Evolutionary conservation across 2,888 invertebrate species (phyloP).

Genomic region (Hydraecia micacea): DNA sequence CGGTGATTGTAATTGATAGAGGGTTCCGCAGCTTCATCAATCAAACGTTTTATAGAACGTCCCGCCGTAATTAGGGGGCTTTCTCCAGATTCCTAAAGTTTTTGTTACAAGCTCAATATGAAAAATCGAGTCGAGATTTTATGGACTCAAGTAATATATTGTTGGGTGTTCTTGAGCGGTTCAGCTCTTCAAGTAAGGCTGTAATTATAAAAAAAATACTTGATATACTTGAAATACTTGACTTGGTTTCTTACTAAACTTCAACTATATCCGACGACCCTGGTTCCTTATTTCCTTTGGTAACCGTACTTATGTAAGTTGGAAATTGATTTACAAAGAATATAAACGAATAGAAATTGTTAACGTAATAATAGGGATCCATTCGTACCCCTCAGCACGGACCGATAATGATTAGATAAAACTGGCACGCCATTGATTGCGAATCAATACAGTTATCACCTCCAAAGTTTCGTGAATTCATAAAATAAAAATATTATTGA

Average conservation of each 20-base stretch:
- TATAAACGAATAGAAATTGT: conserved; percentile 2
- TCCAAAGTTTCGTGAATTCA: conserved; percentile 32
- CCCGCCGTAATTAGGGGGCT: conserved; percentile 69
- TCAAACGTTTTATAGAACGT: conserved; percentile 75
- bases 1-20: conserved; percentile 77
- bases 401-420: conserved; percentile 56
- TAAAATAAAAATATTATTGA: conserved; percentile 20
- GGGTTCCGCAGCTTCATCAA: conserved; percentile 70
- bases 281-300: too few relatives aligned
- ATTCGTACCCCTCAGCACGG: conserved; percentile 13
- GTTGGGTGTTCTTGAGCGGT: not conserved
- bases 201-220: not conserved
- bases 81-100: conserved; percentile 63
- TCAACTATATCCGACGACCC: too few relatives aligned
- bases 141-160: conserved; percentile 26
- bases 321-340: not conserved
- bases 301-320: not conserved
- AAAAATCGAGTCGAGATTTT: conserved; percentile 51
- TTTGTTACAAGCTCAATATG: conserved; percentile 47
- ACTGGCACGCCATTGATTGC: conserved; percentile 34
- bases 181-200: conserved; percentile 9
- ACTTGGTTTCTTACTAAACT: too few relatives aligned
- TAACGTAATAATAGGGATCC: conserved; percentile 5
- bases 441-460: conserved; percentile 51
- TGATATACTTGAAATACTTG: too few relatives aligned